Evolutionary conservation across 2,888 invertebrate genomes (phyloP).

Genomic region (Sinodicranocentrus sp.): DNA sequence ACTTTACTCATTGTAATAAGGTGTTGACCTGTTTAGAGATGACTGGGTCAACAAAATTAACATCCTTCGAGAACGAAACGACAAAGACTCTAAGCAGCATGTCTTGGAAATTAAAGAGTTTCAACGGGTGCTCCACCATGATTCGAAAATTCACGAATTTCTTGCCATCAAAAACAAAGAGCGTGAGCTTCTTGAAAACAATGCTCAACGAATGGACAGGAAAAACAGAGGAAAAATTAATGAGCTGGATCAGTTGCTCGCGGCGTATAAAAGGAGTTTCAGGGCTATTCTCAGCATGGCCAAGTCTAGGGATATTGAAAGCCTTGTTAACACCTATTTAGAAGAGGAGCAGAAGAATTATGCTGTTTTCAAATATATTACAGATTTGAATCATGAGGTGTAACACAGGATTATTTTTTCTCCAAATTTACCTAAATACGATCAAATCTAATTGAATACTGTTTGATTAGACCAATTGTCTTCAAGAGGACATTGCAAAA

Average conservation of each 20-base stretch:
- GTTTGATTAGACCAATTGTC: slow-evolving; percentile 50
- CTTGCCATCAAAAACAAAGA: slow-evolving; percentile 67
- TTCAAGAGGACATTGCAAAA: slow-evolving; percentile 60
- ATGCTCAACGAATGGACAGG: slow-evolving; percentile 57
- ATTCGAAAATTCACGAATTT: slow-evolving; percentile 69
- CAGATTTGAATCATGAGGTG: slow-evolving; percentile 70
- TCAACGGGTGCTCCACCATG: slow-evolving; percentile 67
- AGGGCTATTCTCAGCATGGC: slow-evolving; percentile 66
- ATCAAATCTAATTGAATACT: too few species aligned
- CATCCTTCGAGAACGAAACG: slow-evolving; percentile 67
- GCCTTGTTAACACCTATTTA: slow-evolving; percentile 61
- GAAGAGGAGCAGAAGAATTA: slow-evolving; percentile 69
- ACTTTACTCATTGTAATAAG: too few species aligned
- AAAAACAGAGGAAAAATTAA: slow-evolving; percentile 64
- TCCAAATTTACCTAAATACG: too few species aligned
- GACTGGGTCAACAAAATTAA: slow-evolving; percentile 69
- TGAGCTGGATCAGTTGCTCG: slow-evolving; percentile 59
- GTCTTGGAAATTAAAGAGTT: slow-evolving; percentile 72
- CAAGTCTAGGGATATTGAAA: slow-evolving; percentile 62
- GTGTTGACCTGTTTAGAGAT: slow-evolving; percentile 64
- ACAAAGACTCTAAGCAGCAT: slow-evolving; percentile 72
- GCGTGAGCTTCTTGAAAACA: slow-evolving; percentile 60
- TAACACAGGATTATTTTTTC: too few species aligned
- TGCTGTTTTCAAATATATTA: slow-evolving; percentile 69
- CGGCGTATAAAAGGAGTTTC: slow-evolving; percentile 67